phyloP scores from a whole-genome alignment of 2,888 invertebrate species.

The Apamea epomidion region DNA sequence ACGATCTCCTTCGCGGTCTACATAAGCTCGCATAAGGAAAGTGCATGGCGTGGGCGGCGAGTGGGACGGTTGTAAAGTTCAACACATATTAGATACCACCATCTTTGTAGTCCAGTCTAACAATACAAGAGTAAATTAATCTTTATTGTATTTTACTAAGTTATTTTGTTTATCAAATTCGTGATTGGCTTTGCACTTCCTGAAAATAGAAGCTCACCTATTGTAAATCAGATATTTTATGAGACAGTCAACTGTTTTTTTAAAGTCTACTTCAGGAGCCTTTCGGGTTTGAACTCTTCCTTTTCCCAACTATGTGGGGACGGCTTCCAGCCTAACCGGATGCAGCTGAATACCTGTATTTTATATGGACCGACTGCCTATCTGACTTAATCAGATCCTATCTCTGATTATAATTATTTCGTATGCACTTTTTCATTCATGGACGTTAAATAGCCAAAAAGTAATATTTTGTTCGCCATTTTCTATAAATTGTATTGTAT shows the following conservation, averaged over 20 bases:
- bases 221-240: not conserved
- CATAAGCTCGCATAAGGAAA: slow-evolving; percentile 57
- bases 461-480: not conserved
- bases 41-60: slow-evolving; percentile 63
- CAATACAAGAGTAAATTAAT: slow-evolving; percentile 1
- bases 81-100: slow-evolving; percentile 45
- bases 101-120: slow-evolving; percentile 52
- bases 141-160: not conserved
- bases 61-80: slow-evolving; percentile 66
- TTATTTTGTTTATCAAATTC: slow-evolving; percentile 3
- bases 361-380: too few species aligned
- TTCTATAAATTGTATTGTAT: not conserved
- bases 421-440: not conserved
- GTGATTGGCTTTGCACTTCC: not conserved
- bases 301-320: too few species aligned
- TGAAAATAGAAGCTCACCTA: not conserved
- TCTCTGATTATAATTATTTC: not conserved
- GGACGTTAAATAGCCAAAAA: not conserved
- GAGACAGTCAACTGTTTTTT: not conserved
- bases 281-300: not conserved
- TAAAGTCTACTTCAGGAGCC: not conserved
- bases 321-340: too few species aligned
- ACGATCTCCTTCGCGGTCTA: slow-evolving; percentile 36
- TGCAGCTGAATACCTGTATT: too few species aligned
- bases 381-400: too few species aligned